A percentile compares a stretch with the other conserved stretches of the same genome.
These are phyloP conservation scores for Aldrovandia affinis DNA, from an alignment of 2,797 vertebrate genomes.

Conservation along the genomic window DNA sequence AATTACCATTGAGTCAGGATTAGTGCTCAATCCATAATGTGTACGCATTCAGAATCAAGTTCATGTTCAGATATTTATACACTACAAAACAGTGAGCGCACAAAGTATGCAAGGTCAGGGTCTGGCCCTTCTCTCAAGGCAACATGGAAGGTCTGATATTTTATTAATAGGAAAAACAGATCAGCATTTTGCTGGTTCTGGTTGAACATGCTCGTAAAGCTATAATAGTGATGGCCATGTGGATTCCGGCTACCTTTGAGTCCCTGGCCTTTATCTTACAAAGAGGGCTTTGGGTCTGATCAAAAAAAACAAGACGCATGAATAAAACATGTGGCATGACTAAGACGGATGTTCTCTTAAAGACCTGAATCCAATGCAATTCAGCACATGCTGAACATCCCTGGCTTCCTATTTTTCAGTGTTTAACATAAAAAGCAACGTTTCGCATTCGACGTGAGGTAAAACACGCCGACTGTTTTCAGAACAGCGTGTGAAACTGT, in stretches of 20 bases:
- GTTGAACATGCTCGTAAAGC: neutral
- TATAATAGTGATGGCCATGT: slow-evolving; percentile 25
- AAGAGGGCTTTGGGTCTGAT: slow-evolving; percentile 1
- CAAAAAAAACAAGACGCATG: slow-evolving; percentile 10
- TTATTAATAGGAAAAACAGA: slow-evolving; percentile 25
- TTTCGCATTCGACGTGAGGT: neutral
- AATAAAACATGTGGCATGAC: slow-evolving; percentile 29
- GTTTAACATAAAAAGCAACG: neutral
- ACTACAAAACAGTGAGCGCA: neutral
- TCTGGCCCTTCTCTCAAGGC: neutral
- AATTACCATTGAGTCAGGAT: neutral
- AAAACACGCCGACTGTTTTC: neutral
- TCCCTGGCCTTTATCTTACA: slow-evolving; percentile 19
- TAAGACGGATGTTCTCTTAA: neutral
- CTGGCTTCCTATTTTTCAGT: neutral
- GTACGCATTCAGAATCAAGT: neutral
- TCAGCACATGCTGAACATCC: neutral
- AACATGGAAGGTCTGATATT: neutral
- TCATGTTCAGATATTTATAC: neutral
- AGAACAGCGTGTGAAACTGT: neutral
- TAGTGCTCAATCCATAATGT: neutral
- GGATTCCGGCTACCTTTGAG: slow-evolving; percentile 12
- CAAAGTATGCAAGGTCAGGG: slow-evolving; percentile 3
- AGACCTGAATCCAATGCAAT: neutral
- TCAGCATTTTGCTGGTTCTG: neutral